phyloP scores from a whole-genome alignment of 2,888 invertebrate species.

The Thymelicus lineola region DNA sequence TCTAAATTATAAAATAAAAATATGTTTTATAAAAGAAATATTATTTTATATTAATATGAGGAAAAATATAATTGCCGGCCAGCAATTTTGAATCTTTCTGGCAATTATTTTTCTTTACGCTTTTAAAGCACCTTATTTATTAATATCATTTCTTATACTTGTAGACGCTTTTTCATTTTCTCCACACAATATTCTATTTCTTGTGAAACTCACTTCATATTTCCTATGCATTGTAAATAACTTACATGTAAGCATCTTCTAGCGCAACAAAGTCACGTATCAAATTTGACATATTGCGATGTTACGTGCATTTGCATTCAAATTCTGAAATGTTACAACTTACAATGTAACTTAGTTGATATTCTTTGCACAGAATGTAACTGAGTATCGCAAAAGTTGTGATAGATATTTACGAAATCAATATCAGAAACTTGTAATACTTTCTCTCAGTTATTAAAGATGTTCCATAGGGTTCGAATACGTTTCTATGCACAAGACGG shows the following conservation, averaged over 20 bases:
- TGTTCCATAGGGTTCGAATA: no score
- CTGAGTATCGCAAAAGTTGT: constrained; percentile 18
- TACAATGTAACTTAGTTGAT: constrained; percentile 11
- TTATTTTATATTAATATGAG: no score
- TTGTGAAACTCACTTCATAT: constrained; percentile 17
- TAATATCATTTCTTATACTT: constrained; percentile 2
- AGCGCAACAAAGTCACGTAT: constrained; percentile 34
- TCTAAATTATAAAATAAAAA: no score
- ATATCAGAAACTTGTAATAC: no score
- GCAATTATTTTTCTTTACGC: no score
- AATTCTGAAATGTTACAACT: constrained; percentile 22
- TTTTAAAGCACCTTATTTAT: background rate
- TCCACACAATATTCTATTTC: constrained; percentile 29
- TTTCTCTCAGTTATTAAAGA: no score
- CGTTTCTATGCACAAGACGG: no score
- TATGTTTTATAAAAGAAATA: no score
- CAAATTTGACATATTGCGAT: constrained; percentile 35
- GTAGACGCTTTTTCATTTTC: constrained; percentile 31
- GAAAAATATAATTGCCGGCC: no score
- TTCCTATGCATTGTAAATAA: constrained; percentile 34
- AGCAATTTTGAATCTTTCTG: no score
- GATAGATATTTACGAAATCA: background rate
- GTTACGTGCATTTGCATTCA: constrained; percentile 34
- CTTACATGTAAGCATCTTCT: constrained; percentile 30
- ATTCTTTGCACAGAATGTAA: constrained; percentile 22